Base-by-base conservation (phyloP, 2,797 vertebrate species). In the Anisognathus igniventris region DNA sequence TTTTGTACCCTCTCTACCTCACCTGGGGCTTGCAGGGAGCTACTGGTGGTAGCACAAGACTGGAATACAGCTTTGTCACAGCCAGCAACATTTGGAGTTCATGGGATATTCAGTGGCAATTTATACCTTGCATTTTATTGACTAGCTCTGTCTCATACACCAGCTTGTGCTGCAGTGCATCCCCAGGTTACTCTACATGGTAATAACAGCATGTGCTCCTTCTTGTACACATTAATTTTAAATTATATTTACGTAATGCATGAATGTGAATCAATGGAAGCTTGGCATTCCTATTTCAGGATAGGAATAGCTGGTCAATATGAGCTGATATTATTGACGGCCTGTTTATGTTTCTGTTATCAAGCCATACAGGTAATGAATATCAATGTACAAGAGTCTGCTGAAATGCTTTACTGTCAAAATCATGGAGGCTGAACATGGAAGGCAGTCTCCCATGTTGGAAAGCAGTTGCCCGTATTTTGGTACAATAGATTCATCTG, bases 401-500 rank as follows among this genome's bases (percentile, higher is more conserved):
- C 70, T 85, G 64, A 88, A 93, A 75, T 47, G 50, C 40, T 83
- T 88, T 70, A 12, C 37, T 72, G 39, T 30, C 45, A 67, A 86
- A 92, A 88, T 62, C 73, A 42, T 12, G 53, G 53, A 73, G 64
- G 4, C 44, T 88, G 76, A 95, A 65, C 58, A 15, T 7, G 75
- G 61, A 92, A 97, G 67, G 61, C 91, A 92, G 56, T 35, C 47
- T 93, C 58, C 72, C 25, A 9, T 90, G 76, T 56, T 95, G 91
- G 90, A 90, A 97, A 88, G 91, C 89, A 96, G 82, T 87, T 94
- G 89, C 71, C 92, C 80, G 22, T 97, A 93, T 96, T 96, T 96
- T 97, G 95, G 91, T 96, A 91, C 89, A 96, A 96, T 96, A 93
- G 58, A 93, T 93, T 96, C 79, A 93, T 96, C 93, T 95, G 87